Evolutionary conservation across 2,797 vertebrate species (phyloP).

Genomic region (Gymnoscopelus microlampas): DNA sequence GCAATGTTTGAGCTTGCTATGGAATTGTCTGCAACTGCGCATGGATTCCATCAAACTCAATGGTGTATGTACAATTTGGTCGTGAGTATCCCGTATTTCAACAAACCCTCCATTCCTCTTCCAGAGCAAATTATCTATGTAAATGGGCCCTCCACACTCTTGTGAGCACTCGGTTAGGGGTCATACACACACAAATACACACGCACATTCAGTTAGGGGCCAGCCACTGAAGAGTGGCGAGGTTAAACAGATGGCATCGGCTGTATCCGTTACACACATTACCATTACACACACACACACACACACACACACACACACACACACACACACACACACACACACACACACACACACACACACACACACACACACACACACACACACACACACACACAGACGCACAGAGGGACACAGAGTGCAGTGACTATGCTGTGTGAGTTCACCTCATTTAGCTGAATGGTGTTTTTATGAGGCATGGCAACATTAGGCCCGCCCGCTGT

Average conservation of each 20-base stretch:
- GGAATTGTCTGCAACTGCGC: too few relatives aligned
- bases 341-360: slow-evolving; percentile 22
- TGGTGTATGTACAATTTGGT: too few relatives aligned
- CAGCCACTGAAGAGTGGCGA: slow-evolving; percentile 53
- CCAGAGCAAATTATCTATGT: slow-evolving; percentile 60
- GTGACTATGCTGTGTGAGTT: slow-evolving; percentile 65
- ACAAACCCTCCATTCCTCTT: slow-evolving; percentile 34
- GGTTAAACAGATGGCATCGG: slow-evolving; percentile 77
- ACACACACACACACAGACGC: slow-evolving; percentile 11
- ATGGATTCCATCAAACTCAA: too few relatives aligned
- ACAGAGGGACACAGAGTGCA: slow-evolving; percentile 10
- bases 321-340: slow-evolving; percentile 18
- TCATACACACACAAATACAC: slow-evolving; percentile 30
- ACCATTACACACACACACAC: slow-evolving; percentile 28
- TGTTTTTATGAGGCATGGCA: slow-evolving; percentile 73
- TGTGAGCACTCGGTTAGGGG: slow-evolving; percentile 54
- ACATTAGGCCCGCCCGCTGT: slow-evolving; percentile 66
- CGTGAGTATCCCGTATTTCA: too few relatives aligned
- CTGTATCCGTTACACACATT: slow-evolving; percentile 67
- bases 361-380: slow-evolving; percentile 16
- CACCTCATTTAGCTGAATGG: slow-evolving; percentile 74
- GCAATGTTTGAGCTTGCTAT: too few relatives aligned
- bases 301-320: slow-evolving; percentile 7
- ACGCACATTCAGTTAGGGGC: slow-evolving; percentile 43
- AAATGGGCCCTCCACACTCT: slow-evolving; percentile 61